Conservation (phyloP, 2,888 invertebrate species). For the Bellardia pandia region DNA sequence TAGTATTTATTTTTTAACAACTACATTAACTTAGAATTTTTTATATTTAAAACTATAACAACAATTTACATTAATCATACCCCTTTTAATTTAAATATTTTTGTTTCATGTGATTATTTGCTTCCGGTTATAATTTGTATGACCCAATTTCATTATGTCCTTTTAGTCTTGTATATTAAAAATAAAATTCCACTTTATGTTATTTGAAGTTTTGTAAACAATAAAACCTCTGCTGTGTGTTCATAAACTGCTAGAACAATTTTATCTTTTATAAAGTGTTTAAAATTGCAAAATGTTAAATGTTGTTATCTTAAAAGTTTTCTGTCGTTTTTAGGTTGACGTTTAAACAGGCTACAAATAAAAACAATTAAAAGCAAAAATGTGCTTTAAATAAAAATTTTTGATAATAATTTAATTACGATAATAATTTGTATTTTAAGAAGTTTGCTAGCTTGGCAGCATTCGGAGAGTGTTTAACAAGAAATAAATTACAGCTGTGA, state of each 20-base stretch:
- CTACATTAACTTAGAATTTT: background rate
- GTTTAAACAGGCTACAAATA: background rate
- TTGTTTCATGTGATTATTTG: background rate
- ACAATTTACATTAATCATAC: background rate
- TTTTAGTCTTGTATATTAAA: background rate
- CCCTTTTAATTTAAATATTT: background rate
- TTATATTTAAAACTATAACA: background rate
- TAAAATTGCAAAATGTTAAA: conserved; percentile 18
- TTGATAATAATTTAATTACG: background rate
- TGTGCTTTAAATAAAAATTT: conserved; percentile 2
- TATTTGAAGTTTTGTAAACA: background rate
- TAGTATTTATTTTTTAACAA: background rate
- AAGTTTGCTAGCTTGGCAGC: background rate
- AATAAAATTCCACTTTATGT: background rate
- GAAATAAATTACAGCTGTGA: too few relatives aligned
- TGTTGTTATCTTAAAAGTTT: conserved; percentile 32
- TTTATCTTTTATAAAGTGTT: conserved; percentile 7
- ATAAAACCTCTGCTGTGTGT: background rate
- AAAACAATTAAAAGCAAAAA: conserved; percentile 8
- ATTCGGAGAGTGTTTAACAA: too few relatives aligned
- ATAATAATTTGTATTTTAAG: background rate
- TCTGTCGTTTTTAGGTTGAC: conserved; percentile 26
- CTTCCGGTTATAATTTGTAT: background rate
- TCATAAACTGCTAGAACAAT: background rate
- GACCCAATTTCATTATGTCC: conserved; percentile 28